Conservation (phyloP, 2,113 vertebrate species). For the Sylvilagus bachmani region DNA sequence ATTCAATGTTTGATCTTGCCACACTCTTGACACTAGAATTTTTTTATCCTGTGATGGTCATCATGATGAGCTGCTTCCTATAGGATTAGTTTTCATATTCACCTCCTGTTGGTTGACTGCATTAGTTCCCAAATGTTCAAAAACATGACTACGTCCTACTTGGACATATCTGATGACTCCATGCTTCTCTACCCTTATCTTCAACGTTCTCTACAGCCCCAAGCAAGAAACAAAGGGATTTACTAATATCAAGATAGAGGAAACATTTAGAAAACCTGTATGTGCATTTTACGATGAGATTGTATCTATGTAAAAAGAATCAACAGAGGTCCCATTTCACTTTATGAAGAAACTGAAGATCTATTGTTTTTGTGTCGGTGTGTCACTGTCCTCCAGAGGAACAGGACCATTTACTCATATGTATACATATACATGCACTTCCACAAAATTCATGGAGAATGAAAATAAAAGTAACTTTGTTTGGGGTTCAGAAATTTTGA, state of each 20-base stretch:
- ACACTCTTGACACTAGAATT: slow-evolving; percentile 8
- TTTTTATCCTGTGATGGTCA: background rate
- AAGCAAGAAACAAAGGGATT: background rate
- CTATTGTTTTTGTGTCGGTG: background rate
- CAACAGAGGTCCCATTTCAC: background rate
- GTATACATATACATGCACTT: no score
- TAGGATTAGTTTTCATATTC: slow-evolving; percentile 16
- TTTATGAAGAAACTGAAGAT: background rate
- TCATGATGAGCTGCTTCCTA: background rate
- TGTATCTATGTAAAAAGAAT: background rate
- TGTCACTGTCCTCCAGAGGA: background rate
- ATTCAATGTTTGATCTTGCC: background rate
- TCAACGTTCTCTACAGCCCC: background rate
- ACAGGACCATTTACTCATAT: background rate
- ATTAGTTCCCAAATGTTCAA: background rate
- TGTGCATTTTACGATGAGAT: background rate
- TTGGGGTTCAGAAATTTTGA: no score
- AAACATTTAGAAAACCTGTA: background rate
- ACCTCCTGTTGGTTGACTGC: background rate
- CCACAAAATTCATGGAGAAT: no score
- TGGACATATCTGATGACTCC: background rate
- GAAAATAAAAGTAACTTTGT: no score
- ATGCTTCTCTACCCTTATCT: background rate
- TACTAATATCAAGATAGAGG: background rate
- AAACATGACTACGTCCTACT: background rate